phyloP scores from a whole-genome alignment of 2,797 vertebrate genomes.

The Brachyrhaphis roseni region DNA sequence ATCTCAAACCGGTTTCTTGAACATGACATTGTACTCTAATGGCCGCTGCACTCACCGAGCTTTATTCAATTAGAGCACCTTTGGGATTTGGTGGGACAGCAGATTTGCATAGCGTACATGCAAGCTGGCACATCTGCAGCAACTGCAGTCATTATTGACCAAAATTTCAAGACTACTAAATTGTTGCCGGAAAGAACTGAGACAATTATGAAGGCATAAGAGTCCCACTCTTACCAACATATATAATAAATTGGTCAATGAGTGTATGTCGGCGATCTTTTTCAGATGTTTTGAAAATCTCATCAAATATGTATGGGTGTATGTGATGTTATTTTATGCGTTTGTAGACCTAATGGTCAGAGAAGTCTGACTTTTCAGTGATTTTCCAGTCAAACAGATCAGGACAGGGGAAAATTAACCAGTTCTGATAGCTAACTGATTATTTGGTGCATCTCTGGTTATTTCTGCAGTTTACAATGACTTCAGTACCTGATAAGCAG shows the following conservation, averaged over 20 bases:
- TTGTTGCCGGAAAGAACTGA: neutral
- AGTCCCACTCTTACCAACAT: neutral
- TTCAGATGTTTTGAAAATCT: neutral
- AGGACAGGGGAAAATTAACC: neutral
- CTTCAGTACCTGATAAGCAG: slow-evolving; percentile 56
- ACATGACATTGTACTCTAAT: neutral
- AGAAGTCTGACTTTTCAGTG: neutral
- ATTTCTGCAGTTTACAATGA: slow-evolving; percentile 51
- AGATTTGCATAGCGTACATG: neutral
- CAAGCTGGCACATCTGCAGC: neutral
- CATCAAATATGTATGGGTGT: neutral
- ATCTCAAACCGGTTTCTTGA: neutral
- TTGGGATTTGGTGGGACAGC: neutral
- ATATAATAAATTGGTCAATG: neutral
- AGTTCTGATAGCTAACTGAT: neutral
- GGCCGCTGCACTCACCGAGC: neutral
- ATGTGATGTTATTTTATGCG: neutral
- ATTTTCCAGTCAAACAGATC: neutral
- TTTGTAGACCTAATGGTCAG: neutral
- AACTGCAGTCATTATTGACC: neutral
- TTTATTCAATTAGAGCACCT: neutral
- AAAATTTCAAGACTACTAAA: neutral
- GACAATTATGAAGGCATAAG: neutral
- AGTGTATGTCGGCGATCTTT: neutral
- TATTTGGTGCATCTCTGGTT: neutral